Conservation (phyloP, 2,797 vertebrate species). For the Acanthurus leucopareius region DNA sequence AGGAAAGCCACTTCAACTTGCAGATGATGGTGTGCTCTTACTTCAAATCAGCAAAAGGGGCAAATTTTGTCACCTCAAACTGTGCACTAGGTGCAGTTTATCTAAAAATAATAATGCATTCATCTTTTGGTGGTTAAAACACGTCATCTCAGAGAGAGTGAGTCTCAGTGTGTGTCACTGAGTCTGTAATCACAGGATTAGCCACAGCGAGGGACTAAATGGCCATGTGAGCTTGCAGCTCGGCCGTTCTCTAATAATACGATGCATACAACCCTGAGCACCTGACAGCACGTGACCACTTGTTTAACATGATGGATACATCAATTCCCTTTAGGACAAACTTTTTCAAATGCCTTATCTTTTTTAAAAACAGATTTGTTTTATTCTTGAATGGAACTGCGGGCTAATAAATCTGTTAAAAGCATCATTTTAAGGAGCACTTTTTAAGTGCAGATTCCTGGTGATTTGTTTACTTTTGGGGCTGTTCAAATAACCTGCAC, state of each 20-base stretch:
- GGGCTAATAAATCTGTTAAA: background rate
- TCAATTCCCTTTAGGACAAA: background rate
- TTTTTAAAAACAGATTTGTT: background rate
- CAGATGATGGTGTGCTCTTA: slow-evolving; percentile 8
- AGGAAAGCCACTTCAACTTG: slow-evolving; percentile 9
- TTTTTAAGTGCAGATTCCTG: slow-evolving; percentile 3
- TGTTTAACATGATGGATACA: background rate
- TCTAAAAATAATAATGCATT: slow-evolving; percentile 6
- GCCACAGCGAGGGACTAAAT: slow-evolving; percentile 25
- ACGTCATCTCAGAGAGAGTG: slow-evolving; percentile 33
- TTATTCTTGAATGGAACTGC: background rate
- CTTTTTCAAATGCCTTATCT: background rate
- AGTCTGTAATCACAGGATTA: slow-evolving; percentile 53
- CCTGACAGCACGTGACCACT: slow-evolving; percentile 22
- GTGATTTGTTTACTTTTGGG: slow-evolving; percentile 30
- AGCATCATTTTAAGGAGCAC: slow-evolving; percentile 15
- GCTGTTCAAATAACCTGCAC: slow-evolving; percentile 13
- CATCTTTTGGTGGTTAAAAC: slow-evolving; percentile 1
- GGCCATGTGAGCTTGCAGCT: slow-evolving; percentile 27
- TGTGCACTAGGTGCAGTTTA: background rate
- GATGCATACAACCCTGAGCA: background rate
- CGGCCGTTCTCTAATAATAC: slow-evolving; percentile 27
- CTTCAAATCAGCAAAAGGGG: slow-evolving; percentile 4
- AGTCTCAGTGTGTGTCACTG: slow-evolving; percentile 32
- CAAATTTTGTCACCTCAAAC: background rate